A percentile compares a stretch with the other conserved stretches of the same genome.
Evolutionary conservation across 2,888 invertebrate genomes (phyloP).

Genomic region (Meganola albula): DNA sequence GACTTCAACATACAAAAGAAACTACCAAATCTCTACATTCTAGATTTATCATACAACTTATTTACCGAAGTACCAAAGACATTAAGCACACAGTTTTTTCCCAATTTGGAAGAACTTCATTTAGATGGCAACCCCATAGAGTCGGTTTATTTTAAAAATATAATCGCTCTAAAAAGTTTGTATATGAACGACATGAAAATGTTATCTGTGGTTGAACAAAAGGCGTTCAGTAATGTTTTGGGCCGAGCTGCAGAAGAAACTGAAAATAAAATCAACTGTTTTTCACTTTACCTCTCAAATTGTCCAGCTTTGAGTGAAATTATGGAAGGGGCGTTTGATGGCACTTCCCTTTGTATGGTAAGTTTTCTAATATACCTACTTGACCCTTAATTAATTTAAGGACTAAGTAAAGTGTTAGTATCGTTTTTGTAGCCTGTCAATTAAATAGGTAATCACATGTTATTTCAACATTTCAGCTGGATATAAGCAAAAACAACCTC

Average conservation of each 20-base stretch:
- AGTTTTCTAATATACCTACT: slow-evolving; percentile 31
- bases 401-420: too few relatives aligned
- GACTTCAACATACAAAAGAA: slow-evolving; percentile 60
- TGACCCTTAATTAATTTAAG: neutral
- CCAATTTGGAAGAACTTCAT: slow-evolving; percentile 65
- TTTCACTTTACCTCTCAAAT: slow-evolving; percentile 67
- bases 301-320: slow-evolving; percentile 61
- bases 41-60: slow-evolving; percentile 74
- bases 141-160: slow-evolving; percentile 63
- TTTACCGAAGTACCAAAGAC: slow-evolving; percentile 63
- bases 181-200: slow-evolving; percentile 59
- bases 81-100: slow-evolving; percentile 58
- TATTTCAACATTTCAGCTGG: slow-evolving; percentile 56
- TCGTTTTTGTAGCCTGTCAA: neutral
- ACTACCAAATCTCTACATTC: slow-evolving; percentile 55
- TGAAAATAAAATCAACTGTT: slow-evolving; percentile 47
- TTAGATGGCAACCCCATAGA: slow-evolving; percentile 74
- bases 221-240: slow-evolving; percentile 69
- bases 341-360: slow-evolving; percentile 73
- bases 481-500: slow-evolving; percentile 76
- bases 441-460: neutral
- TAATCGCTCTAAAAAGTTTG: slow-evolving; percentile 60
- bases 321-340: slow-evolving; percentile 63
- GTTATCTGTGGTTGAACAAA: slow-evolving; percentile 51
- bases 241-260: slow-evolving; percentile 43